A percentile compares a stretch with the other conserved stretches of the same genome.
phyloP scores from a whole-genome alignment of 2,888 invertebrate genomes.

The Dicyrtoma fusca region DNA sequence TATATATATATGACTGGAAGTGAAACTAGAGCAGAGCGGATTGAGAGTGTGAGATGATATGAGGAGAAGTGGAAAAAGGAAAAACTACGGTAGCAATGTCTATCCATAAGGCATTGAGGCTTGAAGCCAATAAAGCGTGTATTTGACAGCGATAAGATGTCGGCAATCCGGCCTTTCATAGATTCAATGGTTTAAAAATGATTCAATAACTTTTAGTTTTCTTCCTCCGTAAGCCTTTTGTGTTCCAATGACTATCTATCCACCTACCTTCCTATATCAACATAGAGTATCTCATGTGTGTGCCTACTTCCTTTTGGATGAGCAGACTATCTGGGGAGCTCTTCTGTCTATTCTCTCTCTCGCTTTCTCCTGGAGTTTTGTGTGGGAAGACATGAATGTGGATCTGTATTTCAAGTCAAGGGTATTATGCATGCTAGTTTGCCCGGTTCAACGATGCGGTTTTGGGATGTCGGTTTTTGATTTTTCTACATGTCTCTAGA shows the following conservation, averaged over 20 bases:
- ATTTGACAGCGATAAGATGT: slow-evolving; percentile 52
- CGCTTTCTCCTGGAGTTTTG: no score
- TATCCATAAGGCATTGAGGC: slow-evolving; percentile 44
- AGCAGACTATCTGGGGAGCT: background rate
- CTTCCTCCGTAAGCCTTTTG: slow-evolving; percentile 39
- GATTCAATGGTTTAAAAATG: slow-evolving; percentile 53
- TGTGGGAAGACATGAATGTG: background rate
- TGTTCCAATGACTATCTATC: slow-evolving; percentile 21
- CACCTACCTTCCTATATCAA: background rate
- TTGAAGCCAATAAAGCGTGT: slow-evolving; percentile 53
- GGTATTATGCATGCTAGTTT: slow-evolving; percentile 14
- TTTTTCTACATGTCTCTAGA: slow-evolving; percentile 3
- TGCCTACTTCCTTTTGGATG: background rate
- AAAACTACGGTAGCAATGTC: slow-evolving; percentile 8
- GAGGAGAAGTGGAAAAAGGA: slow-evolving; percentile 14
- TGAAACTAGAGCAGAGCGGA: slow-evolving; percentile 6
- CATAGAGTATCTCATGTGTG: background rate
- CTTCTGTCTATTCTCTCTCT: slow-evolving; percentile 6
- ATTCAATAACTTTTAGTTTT: slow-evolving; percentile 53
- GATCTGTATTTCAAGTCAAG: background rate
- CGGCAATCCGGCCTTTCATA: slow-evolving; percentile 43
- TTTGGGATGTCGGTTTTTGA: background rate
- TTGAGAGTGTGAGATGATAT: slow-evolving; percentile 6
- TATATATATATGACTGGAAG: background rate
- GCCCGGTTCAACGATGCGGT: slow-evolving; percentile 1